A percentile compares a stretch with the other conserved stretches of the same genome.
Evolutionary conservation across 2,113 vertebrate species (phyloP).

Genomic region (Empidonax alnorum): DNA sequence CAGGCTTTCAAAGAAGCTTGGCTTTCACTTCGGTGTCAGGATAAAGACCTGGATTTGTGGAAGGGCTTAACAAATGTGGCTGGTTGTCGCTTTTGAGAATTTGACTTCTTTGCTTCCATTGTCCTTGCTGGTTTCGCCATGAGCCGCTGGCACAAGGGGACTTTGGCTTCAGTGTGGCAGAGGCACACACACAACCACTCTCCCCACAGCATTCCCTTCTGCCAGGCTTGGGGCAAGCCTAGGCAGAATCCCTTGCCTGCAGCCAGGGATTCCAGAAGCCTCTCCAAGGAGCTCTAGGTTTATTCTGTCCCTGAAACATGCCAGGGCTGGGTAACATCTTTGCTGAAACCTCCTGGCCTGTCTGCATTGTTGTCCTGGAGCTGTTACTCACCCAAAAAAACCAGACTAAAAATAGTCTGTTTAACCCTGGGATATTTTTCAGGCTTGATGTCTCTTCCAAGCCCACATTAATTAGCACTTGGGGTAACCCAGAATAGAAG

Average conservation of each 20-base stretch:
- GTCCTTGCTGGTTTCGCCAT: not conserved
- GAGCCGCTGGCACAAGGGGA: not conserved
- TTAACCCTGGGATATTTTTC: not conserved
- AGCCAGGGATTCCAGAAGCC: not conserved
- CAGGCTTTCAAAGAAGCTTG: not conserved
- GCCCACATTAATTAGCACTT: not conserved
- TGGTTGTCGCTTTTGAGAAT: not conserved
- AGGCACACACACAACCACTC: not conserved
- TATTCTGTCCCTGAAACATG: not conserved
- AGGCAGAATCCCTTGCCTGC: not conserved
- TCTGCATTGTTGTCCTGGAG: not conserved
- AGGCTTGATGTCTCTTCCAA: not conserved
- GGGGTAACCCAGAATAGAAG: not conserved
- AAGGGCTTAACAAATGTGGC: not conserved
- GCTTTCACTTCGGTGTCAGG: rapidly evolving
- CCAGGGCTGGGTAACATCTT: not conserved
- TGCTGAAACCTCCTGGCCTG: not conserved
- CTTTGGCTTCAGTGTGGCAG: not conserved
- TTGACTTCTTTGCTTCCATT: not conserved
- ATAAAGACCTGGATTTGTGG: not conserved
- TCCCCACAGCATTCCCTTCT: not conserved
- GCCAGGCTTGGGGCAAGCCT: not conserved
- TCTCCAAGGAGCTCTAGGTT: not conserved
- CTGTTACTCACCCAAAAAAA: not conserved
- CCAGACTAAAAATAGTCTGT: not conserved